Evolutionary conservation across 2,797 vertebrate species (phyloP).

Genomic region (Argyrosomus regius): DNA sequence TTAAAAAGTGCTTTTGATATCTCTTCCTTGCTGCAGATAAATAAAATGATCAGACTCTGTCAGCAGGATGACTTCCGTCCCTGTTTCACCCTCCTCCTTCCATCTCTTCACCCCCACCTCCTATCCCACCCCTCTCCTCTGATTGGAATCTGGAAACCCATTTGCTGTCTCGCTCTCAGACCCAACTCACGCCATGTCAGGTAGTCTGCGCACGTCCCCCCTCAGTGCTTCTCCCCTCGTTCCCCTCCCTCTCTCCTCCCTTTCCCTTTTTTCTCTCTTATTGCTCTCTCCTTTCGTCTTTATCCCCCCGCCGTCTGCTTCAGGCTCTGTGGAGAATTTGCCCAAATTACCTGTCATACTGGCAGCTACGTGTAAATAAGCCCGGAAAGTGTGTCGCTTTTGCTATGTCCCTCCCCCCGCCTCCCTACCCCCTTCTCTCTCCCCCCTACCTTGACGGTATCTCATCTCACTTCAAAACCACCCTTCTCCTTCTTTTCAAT

Average conservation of each 20-base stretch:
- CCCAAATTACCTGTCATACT: constrained; percentile 91
- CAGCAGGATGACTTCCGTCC: constrained; percentile 72
- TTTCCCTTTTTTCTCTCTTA: constrained; percentile 59
- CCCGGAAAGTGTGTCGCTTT: constrained; percentile 80
- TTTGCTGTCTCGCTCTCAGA: constrained; percentile 80
- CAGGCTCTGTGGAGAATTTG: constrained; percentile 87
- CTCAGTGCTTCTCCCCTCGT: constrained; percentile 39
- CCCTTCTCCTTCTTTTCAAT: constrained; percentile 64
- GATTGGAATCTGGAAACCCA: constrained; percentile 86
- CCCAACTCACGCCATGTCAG: constrained; percentile 74
- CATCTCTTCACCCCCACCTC: constrained; percentile 47
- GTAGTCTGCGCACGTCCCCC: constrained; percentile 80
- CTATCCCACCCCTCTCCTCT: constrained; percentile 58
- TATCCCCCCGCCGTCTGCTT: constrained; percentile 83
- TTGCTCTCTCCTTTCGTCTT: constrained; percentile 79
- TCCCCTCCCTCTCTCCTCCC: constrained; percentile 18
- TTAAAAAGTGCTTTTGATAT: constrained; percentile 85
- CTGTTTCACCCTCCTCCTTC: constrained; percentile 53
- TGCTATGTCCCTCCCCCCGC: constrained; percentile 31
- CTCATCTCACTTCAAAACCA: constrained; percentile 69
- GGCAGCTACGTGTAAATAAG: constrained; percentile 88
- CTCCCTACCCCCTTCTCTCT: not conserved
- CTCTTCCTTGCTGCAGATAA: constrained; percentile 76
- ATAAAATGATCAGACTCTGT: constrained; percentile 86
- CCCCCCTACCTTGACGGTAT: constrained; percentile 41